Percentiles rank a stretch among this genome's conserved stretches.
Evolutionary conservation across 2,113 vertebrate species (phyloP).

Genomic region (Artemisiospiza belli): DNA sequence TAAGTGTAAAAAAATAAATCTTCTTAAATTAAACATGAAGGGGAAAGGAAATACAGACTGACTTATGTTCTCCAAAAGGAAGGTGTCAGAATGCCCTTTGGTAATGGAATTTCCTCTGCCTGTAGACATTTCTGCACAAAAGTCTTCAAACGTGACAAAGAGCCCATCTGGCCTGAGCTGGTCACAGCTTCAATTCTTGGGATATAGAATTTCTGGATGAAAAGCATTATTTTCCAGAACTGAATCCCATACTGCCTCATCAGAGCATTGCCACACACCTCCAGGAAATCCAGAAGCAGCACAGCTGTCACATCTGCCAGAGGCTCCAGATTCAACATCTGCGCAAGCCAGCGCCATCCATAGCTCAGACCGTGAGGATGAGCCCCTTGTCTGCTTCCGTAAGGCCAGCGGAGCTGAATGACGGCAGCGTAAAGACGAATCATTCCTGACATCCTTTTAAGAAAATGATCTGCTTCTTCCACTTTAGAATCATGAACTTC

Average conservation of each 20-base stretch:
- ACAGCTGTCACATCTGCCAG: slow-evolving; percentile 90
- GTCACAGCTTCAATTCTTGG: slow-evolving; percentile 86
- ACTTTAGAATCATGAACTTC: slow-evolving; percentile 82
- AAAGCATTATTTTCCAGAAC: slow-evolving; percentile 85
- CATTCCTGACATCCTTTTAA: slow-evolving; percentile 97
- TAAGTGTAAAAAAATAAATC: background rate
- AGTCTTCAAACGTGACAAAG: slow-evolving; percentile 79
- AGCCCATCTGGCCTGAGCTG: slow-evolving; percentile 80
- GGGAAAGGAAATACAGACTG: background rate
- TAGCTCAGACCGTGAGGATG: slow-evolving; percentile 87
- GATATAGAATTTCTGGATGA: slow-evolving; percentile 83
- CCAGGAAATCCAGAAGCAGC: slow-evolving; percentile 90
- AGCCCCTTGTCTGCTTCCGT: slow-evolving; percentile 76
- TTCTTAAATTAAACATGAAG: background rate
- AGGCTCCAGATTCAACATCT: slow-evolving; percentile 94
- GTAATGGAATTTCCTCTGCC: slow-evolving; percentile 76
- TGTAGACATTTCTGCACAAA: slow-evolving; percentile 81
- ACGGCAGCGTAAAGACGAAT: slow-evolving; percentile 93
- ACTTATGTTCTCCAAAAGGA: slow-evolving; percentile 85
- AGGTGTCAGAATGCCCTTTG: slow-evolving; percentile 82
- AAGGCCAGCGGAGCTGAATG: slow-evolving; percentile 89
- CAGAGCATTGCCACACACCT: slow-evolving; percentile 89
- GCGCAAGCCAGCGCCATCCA: slow-evolving; percentile 94
- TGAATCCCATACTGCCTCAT: slow-evolving; percentile 82
- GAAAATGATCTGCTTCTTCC: slow-evolving; percentile 90